Base-by-base conservation (phyloP, 2,888 invertebrate species). In the Teinopalpus imperialis region DNA sequence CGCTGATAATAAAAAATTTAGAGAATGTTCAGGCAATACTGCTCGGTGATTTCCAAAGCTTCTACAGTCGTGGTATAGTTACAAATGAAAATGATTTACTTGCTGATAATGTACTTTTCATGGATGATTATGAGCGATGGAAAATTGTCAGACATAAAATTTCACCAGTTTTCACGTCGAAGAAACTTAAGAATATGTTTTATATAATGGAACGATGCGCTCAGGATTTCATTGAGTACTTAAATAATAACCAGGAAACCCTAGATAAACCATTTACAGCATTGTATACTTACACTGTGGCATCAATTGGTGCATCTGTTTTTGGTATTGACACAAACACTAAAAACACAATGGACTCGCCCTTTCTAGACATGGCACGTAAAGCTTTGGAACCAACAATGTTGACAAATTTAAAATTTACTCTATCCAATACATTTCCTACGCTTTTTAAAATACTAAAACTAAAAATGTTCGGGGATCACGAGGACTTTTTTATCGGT, bases 151-250 rank as follows among this genome's bases (percentile, higher is more conserved):
- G 86, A 7, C 74, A 78, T 12, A 87, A 82, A 52, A 43, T 87
- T 1, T 63, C 81, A 1, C 81, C 85, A 1, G 64, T 77, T 1
- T 86, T 88, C 46, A 81, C 81, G 0, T 71, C 68, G 13, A 51
- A 62, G 0, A 81, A 75, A 52, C 58, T 87, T 0, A 83, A 77
- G 46, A 75, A 76, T n/a, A 81, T 86, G 80, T 85, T 76, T 48
- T 65, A 65, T 14, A 73, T 76, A 2, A 59, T 88, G 24, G 72
- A 74, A 1, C 63, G 66, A 36, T 74, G 74, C 51, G 75, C 69
- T 0, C 56, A 57, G 1, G 76, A 81, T 53, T 83, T 82, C 48
- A 68, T 65, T 0, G 52, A 65, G 1, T 62, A 63, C 23, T 39
- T 81, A 6, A 63, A 70, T 47, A 48, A 59, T 6, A 59, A 66